Evolutionary conservation across 2,888 invertebrate genomes (phyloP), one percentile per base, ranked within the genome.

Genomic region (Luffia ferchaultella): DNA sequence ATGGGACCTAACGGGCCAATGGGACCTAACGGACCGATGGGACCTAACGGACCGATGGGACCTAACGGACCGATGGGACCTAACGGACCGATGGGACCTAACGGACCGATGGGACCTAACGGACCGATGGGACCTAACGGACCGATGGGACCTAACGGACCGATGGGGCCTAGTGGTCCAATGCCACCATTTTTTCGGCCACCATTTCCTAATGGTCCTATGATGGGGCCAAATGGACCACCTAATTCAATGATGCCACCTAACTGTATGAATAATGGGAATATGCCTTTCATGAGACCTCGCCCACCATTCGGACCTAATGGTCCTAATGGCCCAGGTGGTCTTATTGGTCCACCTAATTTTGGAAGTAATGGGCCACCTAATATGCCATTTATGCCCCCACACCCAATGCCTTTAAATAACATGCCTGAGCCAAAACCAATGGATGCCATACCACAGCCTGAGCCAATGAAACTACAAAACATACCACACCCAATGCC

Each of bases 401-500:
- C 67, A 19, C 68, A n/a, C n/a, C n/a, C n/a, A 2, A 73, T 76
- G 50, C 73, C 75, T 54, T 64, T 77, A 2, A 75, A 76, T 55
- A 72, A 70, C 53, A 78, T 79, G 47, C 78, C 80, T 0, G 75
- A 70, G 15, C 58, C 58, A 0, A 51, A 52, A 19, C 58, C 58
- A 1, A 42, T 58, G 42, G 55, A 57, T n/a, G 53, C 58, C 61
- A 78, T 82, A 57, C 76, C 79, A 43, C 72, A 76, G 52, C 86
- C 87, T 5, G 84, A 88, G 56, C 85, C 87, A 1, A 73, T 89
- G 64, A 89, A 88, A 60, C 76, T 87, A 16, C 87, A 88, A 61
- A 86, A 86, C 54, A 88, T 89, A 60, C 88, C 88, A 18, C 85
- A 87, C 1, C 88, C 89, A 0, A 82, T 85, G 60, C 86, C 88